phyloP scores from a whole-genome alignment of 2,797 vertebrate genomes.

The Cichlasoma orientale region DNA sequence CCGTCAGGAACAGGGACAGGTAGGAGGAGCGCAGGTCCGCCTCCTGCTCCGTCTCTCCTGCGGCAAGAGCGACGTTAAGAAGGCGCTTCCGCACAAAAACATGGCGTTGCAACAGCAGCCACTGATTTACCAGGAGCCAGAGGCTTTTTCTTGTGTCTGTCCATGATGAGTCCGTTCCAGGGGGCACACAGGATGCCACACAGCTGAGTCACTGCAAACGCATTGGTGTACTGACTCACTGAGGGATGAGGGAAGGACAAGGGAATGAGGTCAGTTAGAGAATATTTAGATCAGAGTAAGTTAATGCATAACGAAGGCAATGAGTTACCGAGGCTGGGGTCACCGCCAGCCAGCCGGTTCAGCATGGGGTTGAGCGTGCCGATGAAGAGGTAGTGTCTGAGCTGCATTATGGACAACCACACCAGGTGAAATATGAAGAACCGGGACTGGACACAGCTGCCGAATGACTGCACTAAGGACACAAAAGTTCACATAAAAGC shows the following conservation, averaged over 20 bases:
- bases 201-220: conserved; percentile 88
- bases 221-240: conserved; percentile 90
- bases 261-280: background rate
- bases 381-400: conserved; percentile 91
- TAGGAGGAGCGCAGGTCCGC: conserved; percentile 80
- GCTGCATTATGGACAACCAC: conserved; percentile 90
- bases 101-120: background rate
- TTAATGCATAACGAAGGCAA: background rate
- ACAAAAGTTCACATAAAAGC: background rate
- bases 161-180: conserved; percentile 90
- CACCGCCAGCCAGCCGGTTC: conserved; percentile 70
- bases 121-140: conserved; percentile 62
- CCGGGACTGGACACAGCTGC: conserved; percentile 79
- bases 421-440: conserved; percentile 85
- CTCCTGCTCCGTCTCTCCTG: conserved; percentile 71
- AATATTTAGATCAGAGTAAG: background rate
- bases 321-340: conserved; percentile 51
- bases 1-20: conserved; percentile 85
- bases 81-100: background rate
- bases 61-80: background rate
- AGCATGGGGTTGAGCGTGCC: conserved; percentile 88
- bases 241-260: background rate
- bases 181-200: conserved; percentile 88
- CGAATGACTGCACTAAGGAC: conserved; percentile 69
- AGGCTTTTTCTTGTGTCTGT: conserved; percentile 83